These are phyloP conservation scores for Platycheirus rosarum DNA, from an alignment of 2,888 invertebrate species.

Conservation along the genomic window DNA sequence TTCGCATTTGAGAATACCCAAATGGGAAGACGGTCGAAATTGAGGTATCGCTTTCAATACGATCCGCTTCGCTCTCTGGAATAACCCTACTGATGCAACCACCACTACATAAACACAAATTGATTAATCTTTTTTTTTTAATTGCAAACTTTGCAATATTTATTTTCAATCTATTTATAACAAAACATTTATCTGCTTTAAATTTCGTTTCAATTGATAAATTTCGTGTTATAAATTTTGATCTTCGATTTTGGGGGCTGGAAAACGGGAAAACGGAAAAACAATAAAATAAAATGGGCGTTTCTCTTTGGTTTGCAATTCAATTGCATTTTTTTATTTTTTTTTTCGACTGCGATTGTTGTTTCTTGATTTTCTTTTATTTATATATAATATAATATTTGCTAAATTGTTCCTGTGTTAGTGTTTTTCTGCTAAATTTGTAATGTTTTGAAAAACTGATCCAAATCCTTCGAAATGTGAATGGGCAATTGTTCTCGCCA, in stretches of 20 bases:
- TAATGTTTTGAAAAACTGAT: conserved; percentile 40
- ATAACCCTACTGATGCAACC: too few species aligned
- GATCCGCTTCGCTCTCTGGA: too few species aligned
- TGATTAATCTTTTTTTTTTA: conserved; percentile 20
- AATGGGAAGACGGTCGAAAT: too few species aligned
- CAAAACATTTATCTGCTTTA: conserved; percentile 58
- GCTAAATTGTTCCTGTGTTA: conserved; percentile 25
- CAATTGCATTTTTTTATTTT: conserved; percentile 39
- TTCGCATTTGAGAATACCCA: too few species aligned
- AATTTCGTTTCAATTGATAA: conserved; percentile 49
- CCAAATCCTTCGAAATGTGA: conserved; percentile 42
- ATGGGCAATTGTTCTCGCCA: conserved; percentile 75
- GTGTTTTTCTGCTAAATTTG: conserved; percentile 22
- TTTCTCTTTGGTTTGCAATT: conserved; percentile 66
- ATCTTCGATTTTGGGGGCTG: conserved; percentile 32
- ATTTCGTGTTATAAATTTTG: conserved; percentile 20
- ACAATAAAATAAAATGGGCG: conserved; percentile 14
- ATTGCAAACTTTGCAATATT: conserved; percentile 74
- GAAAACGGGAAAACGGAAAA: conserved; percentile 36
- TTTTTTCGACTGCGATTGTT: conserved; percentile 5
- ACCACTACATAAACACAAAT: too few species aligned
- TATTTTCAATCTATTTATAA: conserved; percentile 67
- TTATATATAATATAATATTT: conserved; percentile 1
- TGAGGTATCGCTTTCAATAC: too few species aligned
- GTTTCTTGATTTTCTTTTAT: conserved; percentile 3